A percentile compares a stretch with the other conserved stretches of the same genome.
These are phyloP conservation scores for Vespertilio murinus DNA, from an alignment of 2,797 vertebrate species.

Conservation along the genomic window DNA sequence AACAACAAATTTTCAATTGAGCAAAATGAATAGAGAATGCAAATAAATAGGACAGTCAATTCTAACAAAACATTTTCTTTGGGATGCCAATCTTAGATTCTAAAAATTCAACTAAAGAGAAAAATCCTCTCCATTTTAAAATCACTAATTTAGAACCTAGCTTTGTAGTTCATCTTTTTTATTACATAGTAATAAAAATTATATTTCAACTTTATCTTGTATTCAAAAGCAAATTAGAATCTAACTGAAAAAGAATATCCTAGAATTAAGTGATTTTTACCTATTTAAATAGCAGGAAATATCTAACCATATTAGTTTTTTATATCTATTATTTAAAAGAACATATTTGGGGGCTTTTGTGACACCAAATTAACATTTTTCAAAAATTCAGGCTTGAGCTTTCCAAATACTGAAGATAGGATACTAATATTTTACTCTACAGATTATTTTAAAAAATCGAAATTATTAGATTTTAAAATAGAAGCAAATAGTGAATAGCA, in stretches of 20 bases:
- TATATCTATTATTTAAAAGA: constrained; percentile 49
- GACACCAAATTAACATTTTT: constrained; percentile 28
- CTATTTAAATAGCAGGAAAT: neutral
- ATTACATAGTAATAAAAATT: neutral
- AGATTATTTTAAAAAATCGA: neutral
- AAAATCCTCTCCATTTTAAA: constrained; percentile 7
- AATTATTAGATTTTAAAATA: constrained; percentile 25
- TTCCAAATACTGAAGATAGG: neutral
- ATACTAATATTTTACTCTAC: neutral
- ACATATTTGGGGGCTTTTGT: neutral
- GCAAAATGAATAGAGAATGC: neutral
- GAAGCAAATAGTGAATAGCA: constrained; percentile 24
- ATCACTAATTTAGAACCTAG: constrained; percentile 5
- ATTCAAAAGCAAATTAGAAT: neutral
- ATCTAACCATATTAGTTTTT: constrained; percentile 7
- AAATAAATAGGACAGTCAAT: neutral
- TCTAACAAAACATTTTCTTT: constrained; percentile 24
- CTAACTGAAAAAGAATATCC: neutral
- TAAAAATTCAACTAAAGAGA: neutral
- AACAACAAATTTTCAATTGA: neutral
- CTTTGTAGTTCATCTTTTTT: neutral
- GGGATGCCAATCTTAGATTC: neutral
- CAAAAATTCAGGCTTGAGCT: neutral
- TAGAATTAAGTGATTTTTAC: constrained; percentile 4
- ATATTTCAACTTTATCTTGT: neutral